Evolutionary conservation across 2,888 invertebrate genomes (phyloP).

Genomic region (Acrobasis consociella): DNA sequence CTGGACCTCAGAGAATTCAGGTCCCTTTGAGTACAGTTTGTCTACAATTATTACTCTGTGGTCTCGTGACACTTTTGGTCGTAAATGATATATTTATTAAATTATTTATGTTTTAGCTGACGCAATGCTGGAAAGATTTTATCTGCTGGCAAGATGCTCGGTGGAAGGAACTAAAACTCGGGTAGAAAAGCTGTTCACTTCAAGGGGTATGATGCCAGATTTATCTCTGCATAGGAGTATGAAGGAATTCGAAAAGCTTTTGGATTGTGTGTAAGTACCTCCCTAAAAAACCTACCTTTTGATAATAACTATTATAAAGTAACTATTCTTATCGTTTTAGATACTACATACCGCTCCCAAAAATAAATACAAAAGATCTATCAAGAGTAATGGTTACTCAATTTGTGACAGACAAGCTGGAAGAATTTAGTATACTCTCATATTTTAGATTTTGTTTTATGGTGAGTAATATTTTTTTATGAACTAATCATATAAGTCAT

Average conservation of each 20-base stretch:
- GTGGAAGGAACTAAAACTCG: constrained; percentile 62
- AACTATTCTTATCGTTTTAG: constrained; percentile 47
- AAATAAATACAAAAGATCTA: constrained; percentile 59
- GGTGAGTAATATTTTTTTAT: constrained; percentile 45
- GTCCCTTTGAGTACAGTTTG: too few species aligned
- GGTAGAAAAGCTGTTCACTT: constrained; percentile 60
- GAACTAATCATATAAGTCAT: too few species aligned
- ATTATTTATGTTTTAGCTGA: constrained; percentile 44
- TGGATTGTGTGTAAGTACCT: constrained; percentile 56
- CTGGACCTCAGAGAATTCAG: too few species aligned
- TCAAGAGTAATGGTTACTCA: constrained; percentile 71
- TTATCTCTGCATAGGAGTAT: constrained; percentile 52
- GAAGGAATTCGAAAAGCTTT: constrained; percentile 54
- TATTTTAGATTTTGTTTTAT: constrained; percentile 68
- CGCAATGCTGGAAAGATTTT: constrained; percentile 54
- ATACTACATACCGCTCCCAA: constrained; percentile 68
- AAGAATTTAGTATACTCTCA: constrained; percentile 58
- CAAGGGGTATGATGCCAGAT: constrained; percentile 67
- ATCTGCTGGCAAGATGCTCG: constrained; percentile 59
- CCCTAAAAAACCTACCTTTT: neutral
- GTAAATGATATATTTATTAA: too few species aligned
- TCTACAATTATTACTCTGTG: too few species aligned
- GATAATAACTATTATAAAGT: too few species aligned
- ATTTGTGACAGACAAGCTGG: constrained; percentile 53
- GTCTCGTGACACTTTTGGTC: too few species aligned